Conservation (phyloP, 2,888 invertebrate species). For the Trissoscelio sp. region DNA sequence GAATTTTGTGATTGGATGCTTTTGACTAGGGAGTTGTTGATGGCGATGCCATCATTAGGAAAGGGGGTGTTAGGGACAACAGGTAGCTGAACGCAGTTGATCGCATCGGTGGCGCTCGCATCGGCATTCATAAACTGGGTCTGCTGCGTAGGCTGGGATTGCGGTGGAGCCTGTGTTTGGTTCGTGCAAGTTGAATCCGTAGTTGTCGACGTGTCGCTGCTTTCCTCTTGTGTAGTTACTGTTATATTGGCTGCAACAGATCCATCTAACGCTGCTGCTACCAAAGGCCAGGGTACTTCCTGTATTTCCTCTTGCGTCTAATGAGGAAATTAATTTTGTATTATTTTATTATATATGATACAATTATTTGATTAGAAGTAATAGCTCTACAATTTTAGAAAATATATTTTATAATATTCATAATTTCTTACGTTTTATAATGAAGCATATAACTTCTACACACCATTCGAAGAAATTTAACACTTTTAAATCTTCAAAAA, state of each 20-base stretch:
- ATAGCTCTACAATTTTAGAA: no score
- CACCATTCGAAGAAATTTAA: background rate
- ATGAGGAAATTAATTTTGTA: background rate
- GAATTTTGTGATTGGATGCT: slow-evolving; percentile 79
- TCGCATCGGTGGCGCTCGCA: slow-evolving; percentile 73
- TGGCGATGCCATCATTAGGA: slow-evolving; percentile 77
- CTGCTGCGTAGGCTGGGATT: slow-evolving; percentile 54
- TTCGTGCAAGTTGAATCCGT: slow-evolving; percentile 74
- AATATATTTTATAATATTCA: background rate
- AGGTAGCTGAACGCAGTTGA: slow-evolving; percentile 80
- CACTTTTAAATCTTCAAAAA: slow-evolving; percentile 2
- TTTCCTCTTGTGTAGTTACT: slow-evolving; percentile 79
- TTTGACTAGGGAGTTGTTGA: slow-evolving; percentile 79
- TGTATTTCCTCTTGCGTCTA: slow-evolving; percentile 85
- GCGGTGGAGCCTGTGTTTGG: slow-evolving; percentile 51
- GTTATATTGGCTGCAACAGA: slow-evolving; percentile 81
- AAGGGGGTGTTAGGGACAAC: slow-evolving; percentile 77
- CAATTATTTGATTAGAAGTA: no score
- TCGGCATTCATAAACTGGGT: slow-evolving; percentile 72
- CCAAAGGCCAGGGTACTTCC: slow-evolving; percentile 84
- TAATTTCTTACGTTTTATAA: background rate
- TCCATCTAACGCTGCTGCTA: slow-evolving; percentile 84
- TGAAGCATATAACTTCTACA: background rate
- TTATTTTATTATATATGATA: no score
- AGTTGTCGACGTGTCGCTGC: slow-evolving; percentile 77